phyloP scores from a whole-genome alignment of 1,140 invertebrate species.

The Pseudoatta argentina region DNA sequence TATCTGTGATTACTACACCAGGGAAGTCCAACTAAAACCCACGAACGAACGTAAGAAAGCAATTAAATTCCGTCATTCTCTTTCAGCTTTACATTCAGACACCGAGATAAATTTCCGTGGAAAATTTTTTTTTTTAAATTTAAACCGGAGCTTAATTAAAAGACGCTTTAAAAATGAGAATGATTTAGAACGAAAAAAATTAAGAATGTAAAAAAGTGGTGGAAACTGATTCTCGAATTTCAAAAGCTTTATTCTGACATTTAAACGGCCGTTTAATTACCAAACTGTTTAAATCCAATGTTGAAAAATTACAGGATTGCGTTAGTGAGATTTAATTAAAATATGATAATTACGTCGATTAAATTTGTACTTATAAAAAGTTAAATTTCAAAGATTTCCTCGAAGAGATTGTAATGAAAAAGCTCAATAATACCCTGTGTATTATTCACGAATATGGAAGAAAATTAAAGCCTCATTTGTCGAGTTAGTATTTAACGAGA shows the following conservation, averaged over 20 bases:
- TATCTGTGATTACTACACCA: conserved; percentile 87
- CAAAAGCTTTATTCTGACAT: background rate
- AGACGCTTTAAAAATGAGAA: conserved; percentile 2
- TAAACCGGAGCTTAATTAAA: conserved; percentile 32
- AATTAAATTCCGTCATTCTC: conserved; percentile 39
- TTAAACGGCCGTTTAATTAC: background rate
- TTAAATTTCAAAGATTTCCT: background rate
- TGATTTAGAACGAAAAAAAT: conserved; percentile 18
- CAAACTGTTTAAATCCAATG: background rate
- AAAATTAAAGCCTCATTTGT: conserved; percentile 20
- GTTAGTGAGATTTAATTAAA: conserved; percentile 1
- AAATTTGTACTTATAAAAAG: background rate
- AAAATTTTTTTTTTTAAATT: conserved; percentile 6
- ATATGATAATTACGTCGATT: background rate
- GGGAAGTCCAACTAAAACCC: conserved; percentile 88
- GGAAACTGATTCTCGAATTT: background rate
- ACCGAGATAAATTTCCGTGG: background rate
- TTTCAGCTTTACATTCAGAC: background rate
- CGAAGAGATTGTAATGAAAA: background rate
- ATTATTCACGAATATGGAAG: conserved; percentile 18
- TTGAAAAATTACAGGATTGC: conserved; percentile 3
- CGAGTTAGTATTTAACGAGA: conserved; percentile 25
- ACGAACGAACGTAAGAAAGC: background rate
- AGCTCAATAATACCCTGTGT: too few relatives aligned
- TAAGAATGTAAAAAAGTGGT: background rate